Conservation (phyloP, 2,797 vertebrate species). For the Oryzias sinensis region DNA sequence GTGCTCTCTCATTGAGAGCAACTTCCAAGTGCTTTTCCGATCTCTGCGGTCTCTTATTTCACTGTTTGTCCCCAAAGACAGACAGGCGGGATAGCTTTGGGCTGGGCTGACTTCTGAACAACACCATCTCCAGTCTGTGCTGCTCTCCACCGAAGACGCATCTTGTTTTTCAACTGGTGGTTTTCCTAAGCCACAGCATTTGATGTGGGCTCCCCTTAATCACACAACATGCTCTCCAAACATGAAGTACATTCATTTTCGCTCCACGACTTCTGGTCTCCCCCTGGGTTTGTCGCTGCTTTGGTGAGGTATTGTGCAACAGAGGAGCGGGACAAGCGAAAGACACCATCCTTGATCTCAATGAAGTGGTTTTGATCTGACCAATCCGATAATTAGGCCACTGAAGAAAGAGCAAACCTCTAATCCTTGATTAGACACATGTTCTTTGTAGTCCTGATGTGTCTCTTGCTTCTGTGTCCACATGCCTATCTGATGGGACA, state of each 20-base stretch:
- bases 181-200: conserved; percentile 74
- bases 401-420: conserved; percentile 73
- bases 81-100: conserved; percentile 65
- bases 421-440: conserved; percentile 73
- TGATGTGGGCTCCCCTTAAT: conserved; percentile 81
- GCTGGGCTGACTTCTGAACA: conserved; percentile 64
- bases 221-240: conserved; percentile 81
- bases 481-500: conserved; percentile 71
- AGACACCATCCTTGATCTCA: conserved; percentile 71
- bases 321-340: conserved; percentile 59
- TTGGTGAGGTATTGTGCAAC: conserved; percentile 73
- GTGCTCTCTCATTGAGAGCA: conserved; percentile 25
- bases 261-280: conserved; percentile 53
- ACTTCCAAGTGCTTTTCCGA: conserved; percentile 33
- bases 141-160: conserved; percentile 64
- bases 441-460: conserved; percentile 78
- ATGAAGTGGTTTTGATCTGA: conserved; percentile 74
- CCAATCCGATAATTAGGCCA: conserved; percentile 76
- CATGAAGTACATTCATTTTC: conserved; percentile 77
- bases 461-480: conserved; percentile 74
- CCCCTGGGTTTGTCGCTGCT: conserved; percentile 43
- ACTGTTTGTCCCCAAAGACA: conserved; percentile 65
- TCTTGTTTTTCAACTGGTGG: conserved; percentile 79
- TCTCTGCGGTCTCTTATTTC: conserved; percentile 51
- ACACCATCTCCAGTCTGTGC: conserved; percentile 64